Evolutionary conservation across 2,888 invertebrate genomes (phyloP).

Genomic region (Ophonus ardosiacus): DNA sequence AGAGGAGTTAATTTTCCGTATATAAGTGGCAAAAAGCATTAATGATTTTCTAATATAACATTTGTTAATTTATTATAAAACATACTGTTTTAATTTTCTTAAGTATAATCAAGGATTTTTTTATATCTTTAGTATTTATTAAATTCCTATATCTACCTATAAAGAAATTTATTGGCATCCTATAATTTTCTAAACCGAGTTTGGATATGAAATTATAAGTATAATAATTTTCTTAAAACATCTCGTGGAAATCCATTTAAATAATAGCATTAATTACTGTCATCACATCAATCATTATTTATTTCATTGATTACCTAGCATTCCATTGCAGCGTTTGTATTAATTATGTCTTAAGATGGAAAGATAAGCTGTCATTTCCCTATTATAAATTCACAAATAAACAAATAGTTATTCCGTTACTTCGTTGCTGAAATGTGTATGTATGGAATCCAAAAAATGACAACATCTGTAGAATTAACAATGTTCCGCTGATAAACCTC

Average conservation of each 20-base stretch:
- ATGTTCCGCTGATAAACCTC: slow-evolving; percentile 26
- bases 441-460: slow-evolving; percentile 30
- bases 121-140: too few relatives aligned
- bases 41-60: too few relatives aligned
- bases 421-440: background rate
- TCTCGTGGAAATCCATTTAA: background rate
- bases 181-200: too few relatives aligned
- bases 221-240: too few relatives aligned
- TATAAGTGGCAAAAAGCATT: too few relatives aligned
- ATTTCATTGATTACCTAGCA: background rate
- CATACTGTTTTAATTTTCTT: too few relatives aligned
- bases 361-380: background rate
- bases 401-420: slow-evolving; percentile 27
- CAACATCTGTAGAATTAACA: slow-evolving; percentile 33
- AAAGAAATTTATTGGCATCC: too few relatives aligned
- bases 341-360: slow-evolving; percentile 14
- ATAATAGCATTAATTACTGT: background rate
- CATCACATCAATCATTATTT: slow-evolving; percentile 3
- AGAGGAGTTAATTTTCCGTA: too few relatives aligned
- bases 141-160: too few relatives aligned
- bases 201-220: too few relatives aligned
- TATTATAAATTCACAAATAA: slow-evolving; percentile 27
- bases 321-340: background rate
- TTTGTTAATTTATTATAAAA: too few relatives aligned
- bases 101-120: too few relatives aligned